Evolutionary conservation across 2,888 invertebrate species (phyloP).

Genomic region (Drosophila rubida): DNA sequence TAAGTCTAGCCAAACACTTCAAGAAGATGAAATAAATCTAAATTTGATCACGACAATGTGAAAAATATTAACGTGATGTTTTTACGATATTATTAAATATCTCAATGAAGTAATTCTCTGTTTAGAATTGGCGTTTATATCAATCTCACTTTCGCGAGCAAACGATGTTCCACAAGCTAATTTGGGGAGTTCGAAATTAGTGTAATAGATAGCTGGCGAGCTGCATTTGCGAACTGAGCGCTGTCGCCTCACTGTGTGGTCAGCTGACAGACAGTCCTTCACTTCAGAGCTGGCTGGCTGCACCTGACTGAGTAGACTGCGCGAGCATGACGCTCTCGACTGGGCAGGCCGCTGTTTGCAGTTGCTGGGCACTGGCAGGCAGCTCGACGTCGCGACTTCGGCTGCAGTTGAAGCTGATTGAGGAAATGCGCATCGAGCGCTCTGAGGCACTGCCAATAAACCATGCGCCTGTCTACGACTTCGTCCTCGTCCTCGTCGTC

Average conservation of each 20-base stretch:
- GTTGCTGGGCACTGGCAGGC: slow-evolving; percentile 40
- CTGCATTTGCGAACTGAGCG: slow-evolving; percentile 1
- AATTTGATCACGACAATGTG: no score
- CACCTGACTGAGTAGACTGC: slow-evolving; percentile 19
- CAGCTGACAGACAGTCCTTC: slow-evolving; percentile 2
- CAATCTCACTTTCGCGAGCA: no score
- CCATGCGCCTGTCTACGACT: slow-evolving; percentile 52
- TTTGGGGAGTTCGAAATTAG: no score
- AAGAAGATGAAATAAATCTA: no score
- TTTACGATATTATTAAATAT: no score
- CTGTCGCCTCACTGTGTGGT: not conserved
- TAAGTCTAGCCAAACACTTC: no score
- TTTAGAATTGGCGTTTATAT: no score
- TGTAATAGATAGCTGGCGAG: no score
- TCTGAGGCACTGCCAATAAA: slow-evolving; percentile 77
- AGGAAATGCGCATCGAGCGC: slow-evolving; percentile 78
- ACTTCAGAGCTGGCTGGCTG: no score
- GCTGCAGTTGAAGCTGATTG: slow-evolving; percentile 69
- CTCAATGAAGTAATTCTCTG: no score
- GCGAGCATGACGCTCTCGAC: slow-evolving; percentile 54
- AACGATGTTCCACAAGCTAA: no score
- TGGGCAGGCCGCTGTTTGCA: slow-evolving; percentile 69
- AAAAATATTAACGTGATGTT: no score
- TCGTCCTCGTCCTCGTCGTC: not conserved
- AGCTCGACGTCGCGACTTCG: slow-evolving; percentile 18